These are phyloP conservation scores for zebrafish (Danio rerio) DNA, from an alignment of 2,113 vertebrate species.

Conservation along the genomic window GRCz12tu NC_133195.1:37935001-37935500, in stretches of 20 bases:
- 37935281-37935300: not conserved
- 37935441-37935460: no score
- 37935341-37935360: not conserved
- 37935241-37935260: not conserved
- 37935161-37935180: conserved; percentile 97
- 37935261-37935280: not conserved
- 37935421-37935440: no score
- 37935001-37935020: not conserved
- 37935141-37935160: conserved; percentile 91
- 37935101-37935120: conserved; percentile 89
- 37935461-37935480: no score
- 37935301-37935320: not conserved
- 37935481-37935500: no score
- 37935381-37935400: not conserved
- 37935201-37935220: conserved; percentile 90
- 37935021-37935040: not conserved
- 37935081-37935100: conserved; percentile 96
- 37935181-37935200: conserved; percentile 93
- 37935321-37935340: not conserved
- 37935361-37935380: conserved; percentile 3
- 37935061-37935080: conserved; percentile 94
- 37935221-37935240: not conserved
- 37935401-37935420: no score
- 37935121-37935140: conserved; percentile 92
- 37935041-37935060: conserved; percentile 89